These are phyloP conservation scores for Rhopalosiphum nymphaeae DNA, from an alignment of 2,888 invertebrate genomes.

Conservation along the genomic window DNA sequence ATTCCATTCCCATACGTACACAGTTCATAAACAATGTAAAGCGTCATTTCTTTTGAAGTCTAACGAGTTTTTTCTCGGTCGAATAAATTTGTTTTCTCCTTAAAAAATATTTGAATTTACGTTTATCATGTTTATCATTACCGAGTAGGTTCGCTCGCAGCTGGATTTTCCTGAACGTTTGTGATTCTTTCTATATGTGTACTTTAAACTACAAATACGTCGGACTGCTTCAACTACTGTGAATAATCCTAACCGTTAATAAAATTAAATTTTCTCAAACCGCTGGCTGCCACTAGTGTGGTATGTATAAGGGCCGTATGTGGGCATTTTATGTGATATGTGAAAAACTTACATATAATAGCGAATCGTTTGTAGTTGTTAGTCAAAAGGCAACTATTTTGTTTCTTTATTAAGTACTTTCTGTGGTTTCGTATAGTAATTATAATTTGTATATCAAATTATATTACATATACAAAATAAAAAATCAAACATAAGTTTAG, in stretches of 20 bases:
- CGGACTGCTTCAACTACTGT: not conserved
- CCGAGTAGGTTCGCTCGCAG: not conserved
- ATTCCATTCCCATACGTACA: not conserved
- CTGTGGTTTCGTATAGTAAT: not conserved
- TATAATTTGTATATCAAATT: conserved; percentile 5
- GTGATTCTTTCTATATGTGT: not conserved
- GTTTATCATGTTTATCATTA: not conserved
- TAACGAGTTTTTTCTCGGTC: conserved; percentile 34
- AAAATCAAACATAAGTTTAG: not conserved
- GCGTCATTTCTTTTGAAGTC: conserved; percentile 41
- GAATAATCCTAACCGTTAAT: not conserved
- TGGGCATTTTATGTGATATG: conserved; percentile 8
- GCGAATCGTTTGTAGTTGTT: conserved; percentile 2
- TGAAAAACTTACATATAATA: not conserved
- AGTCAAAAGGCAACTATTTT: conserved; percentile 8
- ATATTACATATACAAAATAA: not conserved
- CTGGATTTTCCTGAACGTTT: not conserved
- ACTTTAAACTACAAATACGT: not conserved
- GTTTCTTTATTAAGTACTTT: conserved; percentile 8
- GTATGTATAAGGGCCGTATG: not conserved
- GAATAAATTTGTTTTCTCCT: conserved; percentile 27
- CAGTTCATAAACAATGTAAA: conserved; percentile 2
- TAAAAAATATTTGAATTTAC: conserved; percentile 39
- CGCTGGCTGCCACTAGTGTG: not conserved
- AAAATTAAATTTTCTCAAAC: conserved; percentile 29